Evolutionary conservation across 1,140 invertebrate species (phyloP), one percentile per base, ranked within the genome.

Genomic region (Micrasema minimum): DNA sequence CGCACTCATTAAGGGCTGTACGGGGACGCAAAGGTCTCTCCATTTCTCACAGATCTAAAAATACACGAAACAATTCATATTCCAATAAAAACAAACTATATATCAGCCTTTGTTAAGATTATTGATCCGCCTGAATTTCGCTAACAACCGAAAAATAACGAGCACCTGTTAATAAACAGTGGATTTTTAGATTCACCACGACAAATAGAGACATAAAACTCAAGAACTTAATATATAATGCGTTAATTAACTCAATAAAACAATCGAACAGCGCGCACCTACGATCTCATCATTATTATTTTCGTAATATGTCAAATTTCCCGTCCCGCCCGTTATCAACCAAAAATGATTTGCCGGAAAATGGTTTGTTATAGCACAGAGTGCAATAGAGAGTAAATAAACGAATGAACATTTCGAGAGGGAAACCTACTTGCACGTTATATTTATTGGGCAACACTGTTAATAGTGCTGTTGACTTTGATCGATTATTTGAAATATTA

Each of bases 1-100:
- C 93, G 77, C 90, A 89, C 85, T 95, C 93, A 76, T 90, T 89
- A 23, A 84, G 82, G 61, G 82, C 83, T 70, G 82, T 82, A 76
- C 84, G 79, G 64, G 83, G 83, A 74, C 83, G 79, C 71, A 80
- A 79, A 55, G 83, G 61, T 45, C 48, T 50, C 59, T 64, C 48
- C 57, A 55, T 61, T 59, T 10, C 55, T 51, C 69, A 71, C 16
- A 37, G 23, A 35, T 48, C 35, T 59, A 66, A 35, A 11, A 71
- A 43, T 26, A 37, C 37, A 62, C 57, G 14, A 62, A 37, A 62
- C 22, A 37, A 53, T 31, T 64, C 55, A 62, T 69, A 35, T 31
- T 26, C 62, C 43, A 14, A 35, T 51, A 22, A 50, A 62, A 69
- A 69, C 55, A 62, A 62, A 61, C 26, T 11, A 61, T 18, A 18